Percentiles rank a stretch among this genome's conserved stretches.
phyloP scores from a whole-genome alignment of 2,113 vertebrate genomes.

The Apodemus sylvaticus region DNA sequence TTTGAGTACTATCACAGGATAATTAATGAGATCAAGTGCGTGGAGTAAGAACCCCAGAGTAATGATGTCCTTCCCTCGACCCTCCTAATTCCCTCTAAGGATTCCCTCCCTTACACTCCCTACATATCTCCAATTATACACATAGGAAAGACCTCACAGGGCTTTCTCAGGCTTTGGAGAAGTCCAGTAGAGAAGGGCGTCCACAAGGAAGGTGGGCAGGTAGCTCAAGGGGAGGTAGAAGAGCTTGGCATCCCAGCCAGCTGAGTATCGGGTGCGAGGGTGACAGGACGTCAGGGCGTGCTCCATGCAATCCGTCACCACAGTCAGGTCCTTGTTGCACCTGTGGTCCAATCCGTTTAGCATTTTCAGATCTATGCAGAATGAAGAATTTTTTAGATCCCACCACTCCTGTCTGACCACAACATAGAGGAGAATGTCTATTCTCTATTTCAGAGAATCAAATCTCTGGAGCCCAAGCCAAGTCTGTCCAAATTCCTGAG shows the following conservation, averaged over 20 bases:
- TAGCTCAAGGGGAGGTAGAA: constrained; percentile 91
- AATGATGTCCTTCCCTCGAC: neutral
- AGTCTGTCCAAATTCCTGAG: too few species aligned
- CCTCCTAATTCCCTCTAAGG: neutral
- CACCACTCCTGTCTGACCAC: too few species aligned
- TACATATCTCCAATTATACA: neutral
- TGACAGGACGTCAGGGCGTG: constrained; percentile 85
- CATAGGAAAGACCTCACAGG: neutral
- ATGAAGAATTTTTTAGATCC: neutral
- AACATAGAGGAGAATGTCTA: neutral
- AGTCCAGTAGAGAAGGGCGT: fast-evolving
- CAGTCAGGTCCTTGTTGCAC: neutral
- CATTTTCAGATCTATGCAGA: neutral
- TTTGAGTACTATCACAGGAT: neutral
- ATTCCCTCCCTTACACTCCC: fast-evolving
- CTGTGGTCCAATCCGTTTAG: fast-evolving
- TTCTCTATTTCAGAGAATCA: neutral
- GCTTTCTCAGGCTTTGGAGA: neutral
- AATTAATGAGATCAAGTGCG: neutral
- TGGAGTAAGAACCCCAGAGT: too few species aligned
- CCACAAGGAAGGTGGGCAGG: constrained; percentile 47
- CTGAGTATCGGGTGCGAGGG: too few species aligned
- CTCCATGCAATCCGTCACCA: constrained; percentile 89
- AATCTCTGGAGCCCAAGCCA: too few species aligned
- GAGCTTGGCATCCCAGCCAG: too few species aligned